Percentiles rank a stretch among this genome's conserved stretches.
Evolutionary conservation across 2,888 invertebrate species (phyloP).

Genomic region (Atrina japonica): DNA sequence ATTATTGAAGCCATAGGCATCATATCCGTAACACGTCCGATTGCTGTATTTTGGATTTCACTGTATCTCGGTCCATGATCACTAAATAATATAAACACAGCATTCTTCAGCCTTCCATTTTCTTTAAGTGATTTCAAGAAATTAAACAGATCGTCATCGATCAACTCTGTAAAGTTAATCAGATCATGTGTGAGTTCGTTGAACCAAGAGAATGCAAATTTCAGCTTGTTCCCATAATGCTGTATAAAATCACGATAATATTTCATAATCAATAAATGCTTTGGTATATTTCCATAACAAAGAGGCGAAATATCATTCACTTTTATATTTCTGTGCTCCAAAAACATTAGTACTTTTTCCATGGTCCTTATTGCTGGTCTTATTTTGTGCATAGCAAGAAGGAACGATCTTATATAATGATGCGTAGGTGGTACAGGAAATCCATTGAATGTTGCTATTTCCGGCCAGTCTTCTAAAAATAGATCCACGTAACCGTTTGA

Average conservation of each 20-base stretch:
- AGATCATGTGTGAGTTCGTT: constrained; percentile 91
- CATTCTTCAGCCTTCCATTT: constrained; percentile 61
- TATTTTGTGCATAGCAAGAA: constrained; percentile 82
- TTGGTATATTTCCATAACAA: constrained; percentile 33
- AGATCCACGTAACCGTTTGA: constrained; percentile 88
- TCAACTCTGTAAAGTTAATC: constrained; percentile 88
- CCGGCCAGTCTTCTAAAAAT: constrained; percentile 90
- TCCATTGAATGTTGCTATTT: constrained; percentile 90
- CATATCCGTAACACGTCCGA: constrained; percentile 89
- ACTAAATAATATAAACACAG: constrained; percentile 83
- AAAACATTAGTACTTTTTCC: constrained; percentile 24
- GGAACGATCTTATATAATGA: constrained; percentile 89
- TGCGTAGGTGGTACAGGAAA: constrained; percentile 90
- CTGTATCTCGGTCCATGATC: constrained; percentile 96
- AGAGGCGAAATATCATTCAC: constrained; percentile 28
- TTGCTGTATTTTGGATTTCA: constrained; percentile 90
- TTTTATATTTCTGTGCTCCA: constrained; percentile 26
- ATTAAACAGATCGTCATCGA: constrained; percentile 85
- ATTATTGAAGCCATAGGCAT: constrained; percentile 89
- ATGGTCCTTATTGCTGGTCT: constrained; percentile 42
- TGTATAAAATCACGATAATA: constrained; percentile 82
- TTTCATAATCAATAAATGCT: constrained; percentile 34
- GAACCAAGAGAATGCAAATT: constrained; percentile 93
- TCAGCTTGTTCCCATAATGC: constrained; percentile 84
- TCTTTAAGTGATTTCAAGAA: constrained; percentile 83